phyloP scores from a whole-genome alignment of 2,888 invertebrate genomes.

The Ctenicera cuprea region DNA sequence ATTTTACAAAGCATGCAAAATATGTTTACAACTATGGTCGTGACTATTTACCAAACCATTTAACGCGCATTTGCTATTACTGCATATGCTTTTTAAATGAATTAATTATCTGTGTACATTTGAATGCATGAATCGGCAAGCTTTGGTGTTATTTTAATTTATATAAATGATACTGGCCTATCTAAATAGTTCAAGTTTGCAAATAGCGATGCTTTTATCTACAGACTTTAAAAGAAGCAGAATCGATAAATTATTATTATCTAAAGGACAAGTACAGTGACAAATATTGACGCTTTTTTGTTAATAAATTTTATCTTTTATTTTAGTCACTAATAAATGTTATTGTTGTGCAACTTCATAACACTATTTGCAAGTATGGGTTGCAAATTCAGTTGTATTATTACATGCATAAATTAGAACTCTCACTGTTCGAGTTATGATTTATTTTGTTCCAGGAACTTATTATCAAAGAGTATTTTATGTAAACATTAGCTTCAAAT shows the following conservation, averaged over 20 bases:
- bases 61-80: slow-evolving; percentile 24
- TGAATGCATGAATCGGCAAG: slow-evolving; percentile 23
- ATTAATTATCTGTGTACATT: slow-evolving; percentile 2
- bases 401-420: not conserved
- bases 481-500: not conserved
- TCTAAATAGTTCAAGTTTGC: slow-evolving; percentile 30
- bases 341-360: no score
- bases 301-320: no score
- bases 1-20: not conserved
- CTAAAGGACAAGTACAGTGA: not conserved
- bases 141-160: slow-evolving; percentile 29
- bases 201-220: slow-evolving; percentile 6
- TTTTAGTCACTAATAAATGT: no score
- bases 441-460: not conserved
- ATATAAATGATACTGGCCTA: slow-evolving; percentile 24
- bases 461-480: not conserved
- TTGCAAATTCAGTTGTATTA: no score
- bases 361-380: no score
- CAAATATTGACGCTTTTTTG: not conserved
- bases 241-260: not conserved
- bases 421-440: not conserved
- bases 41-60: slow-evolving; percentile 1
- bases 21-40: not conserved
- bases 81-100: slow-evolving; percentile 19
- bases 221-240: slow-evolving; percentile 8